phyloP scores from a whole-genome alignment of 2,888 invertebrate genomes.

The Ophion costatus region DNA sequence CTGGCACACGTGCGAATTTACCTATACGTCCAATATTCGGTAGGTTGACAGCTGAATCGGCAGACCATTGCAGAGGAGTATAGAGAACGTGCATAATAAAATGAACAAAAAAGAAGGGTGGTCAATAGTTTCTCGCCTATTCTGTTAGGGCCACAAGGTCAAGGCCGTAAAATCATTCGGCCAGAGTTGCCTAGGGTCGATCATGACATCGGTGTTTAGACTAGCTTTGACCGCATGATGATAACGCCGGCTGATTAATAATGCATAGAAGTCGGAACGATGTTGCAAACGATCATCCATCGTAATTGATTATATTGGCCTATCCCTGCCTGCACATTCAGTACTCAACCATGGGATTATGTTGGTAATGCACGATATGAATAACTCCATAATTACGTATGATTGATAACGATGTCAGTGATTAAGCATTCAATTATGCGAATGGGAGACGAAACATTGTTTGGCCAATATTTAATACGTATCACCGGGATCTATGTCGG shows the following conservation, averaged over 20 bases:
- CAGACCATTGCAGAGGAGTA: not conserved
- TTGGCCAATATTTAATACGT: not conserved
- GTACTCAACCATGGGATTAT: not conserved
- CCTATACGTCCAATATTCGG: conserved; percentile 67
- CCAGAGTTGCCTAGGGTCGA: conserved; percentile 33
- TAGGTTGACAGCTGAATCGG: conserved; percentile 66
- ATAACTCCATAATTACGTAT: conserved; percentile 65
- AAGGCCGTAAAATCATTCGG: conserved; percentile 29
- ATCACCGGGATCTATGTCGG: not conserved
- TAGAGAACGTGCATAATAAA: not conserved
- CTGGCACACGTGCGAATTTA: conserved; percentile 77
- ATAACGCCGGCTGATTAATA: conserved; percentile 57
- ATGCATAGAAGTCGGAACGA: conserved; percentile 58
- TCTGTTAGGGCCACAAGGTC: conserved; percentile 29
- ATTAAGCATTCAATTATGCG: conserved; percentile 57
- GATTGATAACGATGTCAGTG: conserved; percentile 61
- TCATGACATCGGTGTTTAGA: conserved; percentile 50
- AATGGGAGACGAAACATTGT: conserved; percentile 15
- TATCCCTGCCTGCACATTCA: conserved; percentile 7
- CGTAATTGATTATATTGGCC: conserved; percentile 69
- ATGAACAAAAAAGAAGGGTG: conserved; percentile 14
- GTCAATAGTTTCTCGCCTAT: conserved; percentile 43
- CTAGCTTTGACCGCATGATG: conserved; percentile 45
- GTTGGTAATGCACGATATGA: conserved; percentile 58
- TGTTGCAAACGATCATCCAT: conserved; percentile 61